phyloP scores from a whole-genome alignment of 2,888 invertebrate genomes.

The Quadroppia sp. region DNA sequence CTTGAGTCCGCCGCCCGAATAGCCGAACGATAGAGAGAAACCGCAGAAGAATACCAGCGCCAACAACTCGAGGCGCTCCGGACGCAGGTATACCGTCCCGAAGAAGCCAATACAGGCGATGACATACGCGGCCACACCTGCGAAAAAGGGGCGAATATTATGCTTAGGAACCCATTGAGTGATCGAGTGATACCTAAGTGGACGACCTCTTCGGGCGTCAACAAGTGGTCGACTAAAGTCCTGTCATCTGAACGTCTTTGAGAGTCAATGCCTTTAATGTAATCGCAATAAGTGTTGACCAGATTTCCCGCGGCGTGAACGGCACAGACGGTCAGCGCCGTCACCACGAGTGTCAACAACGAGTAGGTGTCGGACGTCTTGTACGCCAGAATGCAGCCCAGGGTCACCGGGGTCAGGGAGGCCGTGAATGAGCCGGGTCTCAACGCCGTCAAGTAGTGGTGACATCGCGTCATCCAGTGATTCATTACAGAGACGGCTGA shows the following conservation, averaged over 20 bases:
- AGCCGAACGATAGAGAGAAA: constrained; percentile 88
- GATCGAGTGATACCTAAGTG: constrained; percentile 61
- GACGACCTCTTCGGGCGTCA: constrained; percentile 76
- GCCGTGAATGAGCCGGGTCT: constrained; percentile 92
- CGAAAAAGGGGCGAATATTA: not conserved
- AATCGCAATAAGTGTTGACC: constrained; percentile 94
- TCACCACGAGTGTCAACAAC: constrained; percentile 71
- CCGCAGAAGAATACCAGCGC: constrained; percentile 93
- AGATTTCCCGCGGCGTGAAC: constrained; percentile 96
- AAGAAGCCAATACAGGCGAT: constrained; percentile 80
- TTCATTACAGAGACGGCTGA: not conserved
- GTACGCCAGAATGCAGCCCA: constrained; percentile 84
- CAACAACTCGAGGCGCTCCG: constrained; percentile 88
- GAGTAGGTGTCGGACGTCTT: constrained; percentile 70
- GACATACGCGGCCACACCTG: constrained; percentile 73
- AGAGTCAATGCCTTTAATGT: constrained; percentile 85
- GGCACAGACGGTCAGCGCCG: constrained; percentile 77
- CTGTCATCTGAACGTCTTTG: constrained; percentile 70
- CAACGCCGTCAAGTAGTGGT: constrained; percentile 73
- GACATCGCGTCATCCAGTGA: constrained; percentile 38
- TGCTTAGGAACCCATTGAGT: not conserved
- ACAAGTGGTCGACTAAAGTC: constrained; percentile 86
- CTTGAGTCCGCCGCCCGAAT: constrained; percentile 92
- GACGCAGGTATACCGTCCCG: constrained; percentile 69
- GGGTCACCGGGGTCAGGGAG: constrained; percentile 80